Conservation (phyloP, 1,140 invertebrate genomes). For the Rhynchophorus ferrugineus region DNA sequence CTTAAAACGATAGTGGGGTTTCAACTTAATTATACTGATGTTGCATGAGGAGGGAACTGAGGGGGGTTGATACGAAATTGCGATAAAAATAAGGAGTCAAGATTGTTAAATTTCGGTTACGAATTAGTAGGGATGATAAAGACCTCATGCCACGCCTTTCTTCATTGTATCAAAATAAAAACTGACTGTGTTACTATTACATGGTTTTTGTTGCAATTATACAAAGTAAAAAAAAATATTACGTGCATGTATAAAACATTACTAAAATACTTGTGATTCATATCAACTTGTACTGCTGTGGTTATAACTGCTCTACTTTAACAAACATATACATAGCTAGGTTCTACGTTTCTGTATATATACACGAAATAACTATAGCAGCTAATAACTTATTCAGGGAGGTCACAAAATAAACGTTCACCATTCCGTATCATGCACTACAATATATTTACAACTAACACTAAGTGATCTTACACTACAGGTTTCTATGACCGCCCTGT, state of each 20-base stretch:
- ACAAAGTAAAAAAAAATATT: background rate
- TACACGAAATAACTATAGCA: background rate
- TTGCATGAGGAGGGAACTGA: no score
- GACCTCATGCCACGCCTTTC: no score
- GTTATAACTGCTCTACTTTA: background rate
- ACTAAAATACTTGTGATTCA: background rate
- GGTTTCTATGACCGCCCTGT: background rate
- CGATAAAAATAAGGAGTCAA: no score
- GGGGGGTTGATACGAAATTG: no score
- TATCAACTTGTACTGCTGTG: background rate
- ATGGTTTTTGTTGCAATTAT: no score
- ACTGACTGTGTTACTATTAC: no score
- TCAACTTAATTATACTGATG: no score
- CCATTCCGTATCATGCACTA: background rate
- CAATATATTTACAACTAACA: background rate
- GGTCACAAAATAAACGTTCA: background rate
- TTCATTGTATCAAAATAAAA: no score
- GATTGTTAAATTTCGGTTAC: no score
- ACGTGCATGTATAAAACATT: background rate
- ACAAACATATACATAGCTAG: background rate
- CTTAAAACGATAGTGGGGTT: no score
- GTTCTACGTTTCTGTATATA: background rate
- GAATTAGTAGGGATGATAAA: no score
- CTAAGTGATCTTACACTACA: no score
- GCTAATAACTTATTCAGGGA: background rate